Conservation (phyloP, 2,888 invertebrate species). For the Tricholauxania praeusta region DNA sequence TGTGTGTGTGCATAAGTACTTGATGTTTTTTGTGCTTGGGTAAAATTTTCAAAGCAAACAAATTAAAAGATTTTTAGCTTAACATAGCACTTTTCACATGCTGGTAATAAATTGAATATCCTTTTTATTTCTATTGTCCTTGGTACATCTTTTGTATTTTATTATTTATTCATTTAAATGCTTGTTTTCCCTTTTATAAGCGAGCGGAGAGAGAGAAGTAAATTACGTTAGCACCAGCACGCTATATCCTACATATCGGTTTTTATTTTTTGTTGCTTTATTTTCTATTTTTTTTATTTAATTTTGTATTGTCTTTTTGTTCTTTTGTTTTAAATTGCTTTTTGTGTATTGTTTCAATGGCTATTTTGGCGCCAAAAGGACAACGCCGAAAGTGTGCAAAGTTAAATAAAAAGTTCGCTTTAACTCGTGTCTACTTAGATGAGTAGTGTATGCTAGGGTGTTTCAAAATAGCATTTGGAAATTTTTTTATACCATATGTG, state of each 20-base stretch:
- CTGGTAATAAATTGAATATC: too few species aligned
- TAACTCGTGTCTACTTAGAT: too few species aligned
- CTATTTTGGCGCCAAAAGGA: slow-evolving; percentile 8
- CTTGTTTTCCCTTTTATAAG: not conserved
- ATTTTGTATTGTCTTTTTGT: not conserved
- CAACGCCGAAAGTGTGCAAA: not conserved
- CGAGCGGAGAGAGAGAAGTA: too few species aligned
- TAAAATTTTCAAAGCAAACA: too few species aligned
- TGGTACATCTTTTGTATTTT: not conserved
- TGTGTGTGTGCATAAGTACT: too few species aligned
- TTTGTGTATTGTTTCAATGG: not conserved
- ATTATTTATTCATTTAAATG: not conserved
- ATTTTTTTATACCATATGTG: too few species aligned
- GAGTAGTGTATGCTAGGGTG: too few species aligned
- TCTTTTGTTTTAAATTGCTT: not conserved
- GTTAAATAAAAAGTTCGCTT: not conserved
- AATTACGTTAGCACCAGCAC: not conserved
- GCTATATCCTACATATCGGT: not conserved
- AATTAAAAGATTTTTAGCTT: too few species aligned
- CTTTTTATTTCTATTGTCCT: too few species aligned
- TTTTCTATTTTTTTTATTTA: not conserved
- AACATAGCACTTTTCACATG: too few species aligned
- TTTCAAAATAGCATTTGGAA: too few species aligned
- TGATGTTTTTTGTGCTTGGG: too few species aligned
- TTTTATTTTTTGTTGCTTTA: not conserved